These are phyloP conservation scores for Chelmon rostratus DNA, from an alignment of 2,797 vertebrate genomes.

Conservation along the genomic window DNA sequence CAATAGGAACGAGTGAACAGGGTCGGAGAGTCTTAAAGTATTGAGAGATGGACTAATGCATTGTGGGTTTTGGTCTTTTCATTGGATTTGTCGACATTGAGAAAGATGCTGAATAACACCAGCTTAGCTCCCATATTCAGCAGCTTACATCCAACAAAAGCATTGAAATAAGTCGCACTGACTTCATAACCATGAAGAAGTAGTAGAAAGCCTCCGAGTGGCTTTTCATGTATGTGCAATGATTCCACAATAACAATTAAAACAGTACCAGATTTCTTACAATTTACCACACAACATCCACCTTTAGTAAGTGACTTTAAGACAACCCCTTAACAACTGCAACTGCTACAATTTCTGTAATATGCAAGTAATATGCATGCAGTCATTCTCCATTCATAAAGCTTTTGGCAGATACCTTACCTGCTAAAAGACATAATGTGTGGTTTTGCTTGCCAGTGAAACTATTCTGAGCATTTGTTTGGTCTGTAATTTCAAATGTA, in stretches of 20 bases:
- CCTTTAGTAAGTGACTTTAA: background rate
- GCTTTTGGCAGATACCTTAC: background rate
- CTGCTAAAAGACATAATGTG: background rate
- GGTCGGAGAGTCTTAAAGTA: background rate
- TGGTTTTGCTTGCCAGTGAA: background rate
- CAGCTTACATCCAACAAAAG: background rate
- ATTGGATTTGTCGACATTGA: constrained; percentile 3
- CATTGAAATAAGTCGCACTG: background rate
- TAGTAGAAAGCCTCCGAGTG: background rate
- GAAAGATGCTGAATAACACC: background rate
- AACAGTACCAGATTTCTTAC: background rate
- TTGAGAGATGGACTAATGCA: background rate
- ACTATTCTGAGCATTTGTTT: background rate
- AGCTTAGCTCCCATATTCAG: background rate
- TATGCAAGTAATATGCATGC: background rate
- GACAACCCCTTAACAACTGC: background rate
- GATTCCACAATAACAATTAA: background rate
- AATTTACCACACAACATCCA: background rate
- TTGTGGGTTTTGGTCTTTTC: background rate
- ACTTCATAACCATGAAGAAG: background rate
- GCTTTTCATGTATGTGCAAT: background rate
- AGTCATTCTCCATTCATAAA: background rate
- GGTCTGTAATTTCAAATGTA: background rate
- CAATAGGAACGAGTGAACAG: background rate
- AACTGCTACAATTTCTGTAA: background rate